phyloP scores from a whole-genome alignment of 1,140 invertebrate species.

The Hetaerina americana region DNA sequence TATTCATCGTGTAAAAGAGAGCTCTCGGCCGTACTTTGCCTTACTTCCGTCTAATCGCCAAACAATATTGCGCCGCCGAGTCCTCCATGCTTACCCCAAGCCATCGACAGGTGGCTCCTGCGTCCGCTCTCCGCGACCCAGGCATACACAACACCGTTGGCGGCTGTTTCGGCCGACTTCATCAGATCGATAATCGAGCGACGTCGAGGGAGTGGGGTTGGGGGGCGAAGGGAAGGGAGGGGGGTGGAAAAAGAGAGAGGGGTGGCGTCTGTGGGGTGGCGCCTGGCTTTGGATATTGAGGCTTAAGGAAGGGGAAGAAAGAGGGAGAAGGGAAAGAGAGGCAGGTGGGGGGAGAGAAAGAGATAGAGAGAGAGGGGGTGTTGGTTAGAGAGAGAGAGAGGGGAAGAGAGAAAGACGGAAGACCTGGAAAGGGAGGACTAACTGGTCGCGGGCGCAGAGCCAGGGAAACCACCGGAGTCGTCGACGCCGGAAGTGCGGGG shows the following conservation, averaged over 20 bases:
- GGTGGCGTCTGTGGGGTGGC: not conserved
- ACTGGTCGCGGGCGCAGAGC: not conserved
- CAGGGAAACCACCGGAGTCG: not conserved
- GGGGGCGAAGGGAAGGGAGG: not conserved
- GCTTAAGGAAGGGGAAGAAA: not conserved
- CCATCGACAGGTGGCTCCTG: not conserved
- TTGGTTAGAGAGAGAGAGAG: not conserved
- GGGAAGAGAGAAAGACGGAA: not conserved
- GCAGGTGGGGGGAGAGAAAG: not conserved
- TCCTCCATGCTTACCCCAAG: no score
- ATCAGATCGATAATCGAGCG: not conserved
- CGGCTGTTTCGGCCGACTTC: not conserved
- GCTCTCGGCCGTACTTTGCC: no score
- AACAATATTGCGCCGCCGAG: no score
- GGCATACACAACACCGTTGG: not conserved
- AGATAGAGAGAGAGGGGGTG: not conserved
- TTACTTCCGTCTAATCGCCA: no score
- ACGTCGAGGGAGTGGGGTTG: not conserved
- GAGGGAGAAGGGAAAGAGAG: not conserved
- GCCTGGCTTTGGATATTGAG: not conserved
- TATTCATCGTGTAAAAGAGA: no score
- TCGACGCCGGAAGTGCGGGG: not conserved
- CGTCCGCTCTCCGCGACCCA: not conserved
- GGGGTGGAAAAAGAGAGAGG: not conserved
- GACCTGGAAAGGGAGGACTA: not conserved